phyloP scores from a whole-genome alignment of 2,797 vertebrate genomes.

The Gymnoscopelus microlampas region DNA sequence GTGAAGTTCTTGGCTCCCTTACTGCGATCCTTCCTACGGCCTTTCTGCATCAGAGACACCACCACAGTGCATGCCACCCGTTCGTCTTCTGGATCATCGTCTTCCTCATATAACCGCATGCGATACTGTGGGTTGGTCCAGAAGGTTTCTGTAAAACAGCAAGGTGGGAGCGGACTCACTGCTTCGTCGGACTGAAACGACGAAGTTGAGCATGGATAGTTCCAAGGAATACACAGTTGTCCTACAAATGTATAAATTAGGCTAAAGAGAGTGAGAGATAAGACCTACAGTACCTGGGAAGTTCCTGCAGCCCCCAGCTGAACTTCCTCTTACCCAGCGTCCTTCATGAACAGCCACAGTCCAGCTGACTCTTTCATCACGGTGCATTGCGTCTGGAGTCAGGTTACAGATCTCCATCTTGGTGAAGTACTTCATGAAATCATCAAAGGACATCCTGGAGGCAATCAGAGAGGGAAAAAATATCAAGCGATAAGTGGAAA shows the following conservation, averaged over 20 bases:
- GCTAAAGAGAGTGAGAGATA: no score
- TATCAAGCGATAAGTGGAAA: background rate
- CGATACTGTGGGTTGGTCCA: conserved; percentile 99
- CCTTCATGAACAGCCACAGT: conserved; percentile 93
- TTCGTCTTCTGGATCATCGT: conserved; percentile 90
- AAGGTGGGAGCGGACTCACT: background rate
- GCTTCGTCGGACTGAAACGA: background rate
- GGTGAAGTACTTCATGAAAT: conserved; percentile 92
- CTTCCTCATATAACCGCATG: conserved; percentile 91
- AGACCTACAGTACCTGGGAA: conserved; percentile 82
- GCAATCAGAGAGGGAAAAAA: background rate
- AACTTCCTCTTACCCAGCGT: conserved; percentile 97
- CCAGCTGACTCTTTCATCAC: conserved; percentile 90
- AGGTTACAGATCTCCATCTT: conserved; percentile 98
- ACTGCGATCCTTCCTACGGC: conserved; percentile 90
- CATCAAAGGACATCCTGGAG: conserved; percentile 92
- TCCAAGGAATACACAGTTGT: no score
- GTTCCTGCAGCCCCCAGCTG: conserved; percentile 96
- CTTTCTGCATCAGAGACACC: conserved; percentile 98
- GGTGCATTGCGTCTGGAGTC: conserved; percentile 91
- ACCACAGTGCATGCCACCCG: conserved; percentile 90
- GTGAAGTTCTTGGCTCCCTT: conserved; percentile 89
- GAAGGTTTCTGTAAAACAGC: conserved; percentile 87
- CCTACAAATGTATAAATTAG: no score
- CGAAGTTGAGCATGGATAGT: no score